Percentiles rank a stretch among this genome's conserved stretches.
These are phyloP conservation scores for Sialia sialis DNA, from an alignment of 2,113 vertebrate species.

Conservation along the genomic window DNA sequence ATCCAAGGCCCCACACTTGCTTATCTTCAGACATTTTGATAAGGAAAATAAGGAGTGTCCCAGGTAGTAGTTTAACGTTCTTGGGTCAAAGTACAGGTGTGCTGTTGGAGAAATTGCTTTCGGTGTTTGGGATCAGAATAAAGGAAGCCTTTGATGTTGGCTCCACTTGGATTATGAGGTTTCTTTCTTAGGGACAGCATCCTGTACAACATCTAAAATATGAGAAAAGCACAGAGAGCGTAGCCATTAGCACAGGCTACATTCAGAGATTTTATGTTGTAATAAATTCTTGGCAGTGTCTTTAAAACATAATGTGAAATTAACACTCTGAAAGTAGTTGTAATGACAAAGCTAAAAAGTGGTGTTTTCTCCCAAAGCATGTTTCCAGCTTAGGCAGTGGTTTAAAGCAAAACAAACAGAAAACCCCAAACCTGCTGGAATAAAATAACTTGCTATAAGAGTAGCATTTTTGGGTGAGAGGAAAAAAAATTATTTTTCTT, in stretches of 20 bases:
- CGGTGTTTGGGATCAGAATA: background rate
- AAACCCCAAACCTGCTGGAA: background rate
- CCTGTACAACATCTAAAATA: background rate
- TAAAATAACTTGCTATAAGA: background rate
- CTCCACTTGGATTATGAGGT: background rate
- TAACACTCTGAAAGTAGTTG: background rate
- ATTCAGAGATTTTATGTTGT: background rate
- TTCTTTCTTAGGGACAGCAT: background rate
- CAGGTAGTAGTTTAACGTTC: conserved; percentile 44
- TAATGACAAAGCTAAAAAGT: background rate
- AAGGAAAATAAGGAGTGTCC: conserved; percentile 34
- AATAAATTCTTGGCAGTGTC: background rate
- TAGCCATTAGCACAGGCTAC: background rate
- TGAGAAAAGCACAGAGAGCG: background rate
- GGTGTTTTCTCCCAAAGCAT: background rate
- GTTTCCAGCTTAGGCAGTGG: background rate
- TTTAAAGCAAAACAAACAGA: background rate
- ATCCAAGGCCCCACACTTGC: conserved; percentile 1
- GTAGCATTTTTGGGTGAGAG: background rate
- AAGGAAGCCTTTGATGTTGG: conserved; percentile 43
- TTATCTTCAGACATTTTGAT: conserved; percentile 35
- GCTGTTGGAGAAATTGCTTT: conserved; percentile 9
- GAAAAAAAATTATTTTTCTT: background rate
- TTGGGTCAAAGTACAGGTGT: conserved; percentile 57
- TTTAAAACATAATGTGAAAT: background rate